phyloP scores from a whole-genome alignment of 2,797 vertebrate genomes.

The Pteronotus mesoamericanus region DNA sequence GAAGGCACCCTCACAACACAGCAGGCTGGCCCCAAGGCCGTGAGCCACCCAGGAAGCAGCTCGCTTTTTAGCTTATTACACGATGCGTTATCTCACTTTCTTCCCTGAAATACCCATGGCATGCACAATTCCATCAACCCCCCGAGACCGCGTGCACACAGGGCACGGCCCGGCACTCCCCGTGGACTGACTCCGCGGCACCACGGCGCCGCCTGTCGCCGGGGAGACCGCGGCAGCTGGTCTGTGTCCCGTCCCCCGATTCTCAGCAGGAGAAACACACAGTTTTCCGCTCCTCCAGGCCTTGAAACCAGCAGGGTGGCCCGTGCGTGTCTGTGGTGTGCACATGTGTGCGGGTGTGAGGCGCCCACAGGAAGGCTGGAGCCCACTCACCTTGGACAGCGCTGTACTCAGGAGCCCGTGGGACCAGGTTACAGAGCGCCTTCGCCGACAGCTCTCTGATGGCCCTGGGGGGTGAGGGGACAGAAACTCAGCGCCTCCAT shows the following conservation, averaged over 20 bases:
- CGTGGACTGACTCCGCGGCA: fast-evolving
- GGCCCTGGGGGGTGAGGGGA: constrained; percentile 79
- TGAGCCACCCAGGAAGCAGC: not conserved
- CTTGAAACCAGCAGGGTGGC: not conserved
- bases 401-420: constrained; percentile 88
- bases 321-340: not conserved
- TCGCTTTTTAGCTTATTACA: fast-evolving
- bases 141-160: not conserved
- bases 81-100: not conserved
- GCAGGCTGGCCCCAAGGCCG: not conserved
- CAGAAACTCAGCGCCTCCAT: not conserved
- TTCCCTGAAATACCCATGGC: not conserved
- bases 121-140: fast-evolving
- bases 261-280: not conserved
- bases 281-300: not conserved
- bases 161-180: not conserved
- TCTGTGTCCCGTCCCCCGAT: fast-evolving
- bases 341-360: fast-evolving
- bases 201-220: fast-evolving
- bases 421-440: constrained; percentile 92
- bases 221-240: not conserved
- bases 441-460: constrained; percentile 91
- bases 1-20: no score
- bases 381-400: constrained; percentile 85
- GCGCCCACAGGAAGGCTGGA: fast-evolving